Evolutionary conservation across 92 coral and sea anemone genomes (phyloP), one percentile per base, ranked within the genome.

Genomic region (Metridium senile): DNA sequence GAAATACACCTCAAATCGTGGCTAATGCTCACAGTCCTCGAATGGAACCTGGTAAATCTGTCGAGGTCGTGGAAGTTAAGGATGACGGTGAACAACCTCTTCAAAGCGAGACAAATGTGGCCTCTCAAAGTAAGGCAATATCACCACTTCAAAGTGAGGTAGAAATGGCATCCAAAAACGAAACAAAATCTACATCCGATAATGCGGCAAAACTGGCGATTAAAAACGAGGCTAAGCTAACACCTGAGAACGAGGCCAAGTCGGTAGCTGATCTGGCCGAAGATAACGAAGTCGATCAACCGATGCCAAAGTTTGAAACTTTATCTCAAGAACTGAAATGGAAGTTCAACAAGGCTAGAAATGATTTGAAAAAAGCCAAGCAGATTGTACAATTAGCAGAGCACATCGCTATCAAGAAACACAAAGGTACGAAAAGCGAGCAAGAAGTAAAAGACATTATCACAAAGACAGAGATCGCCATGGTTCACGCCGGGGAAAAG

Each of bases 401-500:
- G 22, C 88, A 84, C 61, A 85, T 79, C 23, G 86, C 88, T 0
- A 74, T 58, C 51, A 30, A 75, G 28, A 80, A 74, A 39, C 78
- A 92, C 58, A 76, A 74, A 16, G 89, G 81, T 33, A 77, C 66
- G 1, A 62, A 62, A 16, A 83, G 71, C 18, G 88, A 82, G 33
- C 79, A 79, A 72, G 84, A 75, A 31, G 97, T 94, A 13, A 89
- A 84, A 68, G 80, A 92, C 43, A 85, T 94, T 11, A 94, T 94
- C 26, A 68, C 84, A 1, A 89, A 92, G 57, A 91, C 98, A 1
- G 97, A 94, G 53, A 70, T 82, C n/a, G 97, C 89, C 16, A 68
- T 94, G 51, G 94, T 94, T n/a, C 93, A 89, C 68, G 97, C 98
- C 20, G 98, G 98, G 16, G 98, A 94, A 46, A 91, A 84, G 33